Conservation (phyloP, 2,113 vertebrate species). For the Trochalopteron elliotii region DNA sequence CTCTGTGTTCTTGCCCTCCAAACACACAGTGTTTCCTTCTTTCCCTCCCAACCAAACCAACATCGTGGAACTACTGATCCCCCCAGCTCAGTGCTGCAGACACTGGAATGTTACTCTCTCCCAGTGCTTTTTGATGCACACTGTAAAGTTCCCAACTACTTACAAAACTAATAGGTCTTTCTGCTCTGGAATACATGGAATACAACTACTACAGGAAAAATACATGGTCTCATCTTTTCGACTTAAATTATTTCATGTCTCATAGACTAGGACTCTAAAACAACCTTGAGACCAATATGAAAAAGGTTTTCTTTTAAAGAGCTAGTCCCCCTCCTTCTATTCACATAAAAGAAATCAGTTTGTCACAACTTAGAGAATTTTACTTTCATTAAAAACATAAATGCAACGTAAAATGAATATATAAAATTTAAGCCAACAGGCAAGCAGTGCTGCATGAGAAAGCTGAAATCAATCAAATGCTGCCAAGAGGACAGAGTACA, state of each 20-base stretch:
- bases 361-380: not conserved
- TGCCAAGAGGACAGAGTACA: conserved; percentile 41
- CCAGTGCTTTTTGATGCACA: not conserved
- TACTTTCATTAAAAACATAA: not conserved
- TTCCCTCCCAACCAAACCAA: not conserved
- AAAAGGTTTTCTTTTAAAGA: not conserved
- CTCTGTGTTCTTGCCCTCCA: not conserved
- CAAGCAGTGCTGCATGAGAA: not conserved
- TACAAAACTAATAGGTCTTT: not conserved
- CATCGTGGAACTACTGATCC: accelerated
- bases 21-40: not conserved
- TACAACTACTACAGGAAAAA: not conserved
- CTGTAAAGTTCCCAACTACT: not conserved
- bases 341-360: not conserved
- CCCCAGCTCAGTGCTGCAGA: not conserved
- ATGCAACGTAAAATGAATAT: not conserved
- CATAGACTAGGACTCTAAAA: not conserved
- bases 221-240: not conserved
- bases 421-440: not conserved
- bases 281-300: not conserved
- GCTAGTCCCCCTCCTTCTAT: not conserved
- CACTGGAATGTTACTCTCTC: not conserved
- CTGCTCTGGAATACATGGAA: not conserved
- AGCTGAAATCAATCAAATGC: not conserved
- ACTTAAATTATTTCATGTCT: not conserved